phyloP scores from a whole-genome alignment of 2,888 invertebrate genomes.

The Artemia sinica region DNA sequence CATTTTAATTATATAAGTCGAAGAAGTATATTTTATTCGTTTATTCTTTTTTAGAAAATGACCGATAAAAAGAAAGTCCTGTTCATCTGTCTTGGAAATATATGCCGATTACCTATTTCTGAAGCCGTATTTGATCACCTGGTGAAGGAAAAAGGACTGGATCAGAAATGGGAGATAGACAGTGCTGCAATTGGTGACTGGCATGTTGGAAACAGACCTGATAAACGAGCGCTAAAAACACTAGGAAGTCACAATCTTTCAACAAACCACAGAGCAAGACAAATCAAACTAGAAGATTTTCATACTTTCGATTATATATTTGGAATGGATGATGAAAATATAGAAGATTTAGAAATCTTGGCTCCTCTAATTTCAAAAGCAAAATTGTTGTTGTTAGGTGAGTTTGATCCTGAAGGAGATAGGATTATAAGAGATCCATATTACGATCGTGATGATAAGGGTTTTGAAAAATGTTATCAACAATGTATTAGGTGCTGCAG shows the following conservation, averaged over 20 bases:
- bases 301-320: constrained; percentile 68
- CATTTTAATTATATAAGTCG: no score
- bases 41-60: no score
- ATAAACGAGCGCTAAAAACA: constrained; percentile 51
- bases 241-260: constrained; percentile 49
- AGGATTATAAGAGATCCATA: constrained; percentile 76
- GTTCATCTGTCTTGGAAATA: constrained; percentile 50
- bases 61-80: neutral
- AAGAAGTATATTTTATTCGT: no score
- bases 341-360: constrained; percentile 41
- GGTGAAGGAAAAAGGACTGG: constrained; percentile 46
- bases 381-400: constrained; percentile 60
- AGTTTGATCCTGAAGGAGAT: constrained; percentile 62
- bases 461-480: constrained; percentile 57
- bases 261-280: constrained; percentile 50
- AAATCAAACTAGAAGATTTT: constrained; percentile 60
- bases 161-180: constrained; percentile 59
- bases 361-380: constrained; percentile 50
- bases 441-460: constrained; percentile 49
- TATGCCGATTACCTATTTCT: constrained; percentile 86
- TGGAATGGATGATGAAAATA: constrained; percentile 85
- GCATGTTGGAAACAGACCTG: constrained; percentile 68
- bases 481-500: constrained; percentile 50
- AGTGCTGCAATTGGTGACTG: constrained; percentile 79
- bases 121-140: constrained; percentile 71